Evolutionary conservation across 2,888 invertebrate genomes (phyloP).

Genomic region (Suillia variegata): DNA sequence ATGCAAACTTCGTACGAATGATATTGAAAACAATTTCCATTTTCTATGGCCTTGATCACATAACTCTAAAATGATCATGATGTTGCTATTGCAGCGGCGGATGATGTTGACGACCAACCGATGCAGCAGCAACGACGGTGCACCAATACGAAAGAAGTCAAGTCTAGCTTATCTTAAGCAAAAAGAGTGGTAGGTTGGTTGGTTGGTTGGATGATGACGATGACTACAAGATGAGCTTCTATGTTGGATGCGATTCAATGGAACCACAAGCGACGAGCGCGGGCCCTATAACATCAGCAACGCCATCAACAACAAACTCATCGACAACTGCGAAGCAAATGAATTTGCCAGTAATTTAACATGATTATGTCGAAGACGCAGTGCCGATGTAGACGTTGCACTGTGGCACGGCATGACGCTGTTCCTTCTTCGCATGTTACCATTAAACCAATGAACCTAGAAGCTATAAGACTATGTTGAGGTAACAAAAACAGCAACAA

Average conservation of each 20-base stretch:
- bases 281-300: slow-evolving; percentile 8
- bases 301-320: slow-evolving; percentile 10
- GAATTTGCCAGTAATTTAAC: slow-evolving; percentile 57
- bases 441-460: slow-evolving; percentile 13
- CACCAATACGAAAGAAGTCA: background rate
- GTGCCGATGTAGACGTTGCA: slow-evolving; percentile 45
- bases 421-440: background rate
- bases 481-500: background rate
- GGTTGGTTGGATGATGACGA: background rate
- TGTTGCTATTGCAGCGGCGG: slow-evolving; percentile 13
- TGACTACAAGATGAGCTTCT: background rate
- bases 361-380: slow-evolving; percentile 55
- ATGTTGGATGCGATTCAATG: too few species aligned
- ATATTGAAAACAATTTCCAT: slow-evolving; percentile 44
- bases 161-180: background rate
- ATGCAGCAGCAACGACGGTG: slow-evolving; percentile 22
- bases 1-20: background rate
- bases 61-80: slow-evolving; percentile 34
- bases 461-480: too few species aligned
- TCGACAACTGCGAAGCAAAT: slow-evolving; percentile 48
- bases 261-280: too few species aligned
- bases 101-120: slow-evolving; percentile 33
- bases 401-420: slow-evolving; percentile 8
- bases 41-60: slow-evolving; percentile 57
- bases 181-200: background rate